Evolutionary conservation across 2,888 invertebrate species (phyloP), one percentile per base, ranked within the genome.

Genomic region (Scaptomyza tumidula): DNA sequence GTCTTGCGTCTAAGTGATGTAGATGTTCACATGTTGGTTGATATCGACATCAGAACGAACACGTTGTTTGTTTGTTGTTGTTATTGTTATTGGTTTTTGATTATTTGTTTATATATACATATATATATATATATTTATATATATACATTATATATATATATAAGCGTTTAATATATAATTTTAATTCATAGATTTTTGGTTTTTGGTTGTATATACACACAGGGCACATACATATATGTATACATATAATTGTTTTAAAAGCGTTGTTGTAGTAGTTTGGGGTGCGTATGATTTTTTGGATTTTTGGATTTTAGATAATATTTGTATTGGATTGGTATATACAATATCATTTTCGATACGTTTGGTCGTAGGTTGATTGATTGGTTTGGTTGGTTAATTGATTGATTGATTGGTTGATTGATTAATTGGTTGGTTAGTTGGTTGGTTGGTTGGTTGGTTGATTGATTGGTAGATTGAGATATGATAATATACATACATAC

Each of bases 1-100:
- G 96, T 96, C 94, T 97, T 97, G 94, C 96, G 96, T 95, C 96
- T 96, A 93, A 91, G 64, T 61, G 50, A 6, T 41, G 41, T 39
- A 13, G 37, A 13, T n/a, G 37, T 37, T 16, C 33, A 6, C 56
- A 48, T 67, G 64, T 60, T 58, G 76, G 64, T 60, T 58, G 76
- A 59, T 67, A 75, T 71, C 77, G 71, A 60, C 69, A 71, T 72
- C 84, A 66, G 71, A 77, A 24, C 24, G 71, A 77, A 24, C 24
- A 41, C 41, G 41, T 41, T 41, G 77, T 64, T 65, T 66, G 52
- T 59, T 68, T 62, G 70, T 71, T 60, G 68, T 71, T 54, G 66
- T 88, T 75, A 56, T 66, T 58, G 55, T 24, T 24, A 24, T 59
- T 58, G n/a, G 55, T 59, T 55, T 67, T 74, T 55, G 53, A 57